A percentile compares a stretch with the other conserved stretches of the same genome.
Evolutionary conservation across 2,113 vertebrate genomes (phyloP).

Genomic region (Syrmaticus mikado): DNA sequence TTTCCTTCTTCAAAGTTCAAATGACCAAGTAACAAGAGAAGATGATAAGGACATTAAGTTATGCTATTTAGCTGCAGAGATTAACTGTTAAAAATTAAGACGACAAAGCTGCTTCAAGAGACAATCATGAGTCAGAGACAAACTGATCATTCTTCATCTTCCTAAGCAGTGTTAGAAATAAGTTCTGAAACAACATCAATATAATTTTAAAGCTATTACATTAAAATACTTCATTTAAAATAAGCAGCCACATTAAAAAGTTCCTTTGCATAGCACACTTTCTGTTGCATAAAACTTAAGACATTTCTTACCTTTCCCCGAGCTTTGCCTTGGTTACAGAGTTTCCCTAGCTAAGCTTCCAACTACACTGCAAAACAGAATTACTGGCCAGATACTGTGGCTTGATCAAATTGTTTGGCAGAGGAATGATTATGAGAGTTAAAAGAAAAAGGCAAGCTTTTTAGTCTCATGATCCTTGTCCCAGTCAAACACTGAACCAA

Average conservation of each 20-base stretch:
- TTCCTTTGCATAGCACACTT: neutral
- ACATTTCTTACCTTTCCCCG: neutral
- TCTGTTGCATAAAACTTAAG: neutral
- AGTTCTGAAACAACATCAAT: neutral
- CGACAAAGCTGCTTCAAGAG: conserved; percentile 36
- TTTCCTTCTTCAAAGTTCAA: neutral
- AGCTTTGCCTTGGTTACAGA: neutral
- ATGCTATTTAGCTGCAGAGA: neutral
- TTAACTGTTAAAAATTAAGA: neutral
- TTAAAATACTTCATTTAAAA: neutral
- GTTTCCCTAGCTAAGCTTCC: neutral
- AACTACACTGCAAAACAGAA: neutral
- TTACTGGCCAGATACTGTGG: neutral
- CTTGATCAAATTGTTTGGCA: neutral
- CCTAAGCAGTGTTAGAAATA: neutral
- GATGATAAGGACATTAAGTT: conserved; percentile 6
- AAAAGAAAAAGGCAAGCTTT: neutral
- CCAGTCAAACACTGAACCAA: neutral
- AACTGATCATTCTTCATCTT: neutral
- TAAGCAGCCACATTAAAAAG: neutral
- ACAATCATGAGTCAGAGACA: conserved; percentile 29
- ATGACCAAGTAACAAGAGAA: neutral
- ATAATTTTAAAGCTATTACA: neutral
- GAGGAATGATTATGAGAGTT: neutral
- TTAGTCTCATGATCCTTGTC: neutral